A percentile compares a stretch with the other conserved stretches of the same genome.
Conservation (phyloP, 2,113 vertebrate species). For the Nesospiza acunhae region DNA sequence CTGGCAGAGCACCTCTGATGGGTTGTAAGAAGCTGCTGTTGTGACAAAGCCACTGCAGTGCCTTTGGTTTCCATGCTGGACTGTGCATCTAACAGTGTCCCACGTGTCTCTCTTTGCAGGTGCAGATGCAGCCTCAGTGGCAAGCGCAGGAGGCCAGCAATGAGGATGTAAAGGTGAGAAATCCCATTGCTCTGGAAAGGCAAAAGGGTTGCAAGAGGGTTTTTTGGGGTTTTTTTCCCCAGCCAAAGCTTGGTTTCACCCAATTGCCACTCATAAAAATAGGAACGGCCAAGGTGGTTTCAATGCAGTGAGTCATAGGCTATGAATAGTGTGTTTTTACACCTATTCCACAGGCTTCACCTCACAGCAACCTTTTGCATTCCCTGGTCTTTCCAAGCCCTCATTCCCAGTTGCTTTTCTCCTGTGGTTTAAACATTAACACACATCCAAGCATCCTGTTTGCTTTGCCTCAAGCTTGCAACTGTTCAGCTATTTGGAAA, state of each 20-base stretch:
- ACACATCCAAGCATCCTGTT: slow-evolving; percentile 17
- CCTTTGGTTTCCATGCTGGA: background rate
- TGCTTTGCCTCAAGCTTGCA: slow-evolving; percentile 33
- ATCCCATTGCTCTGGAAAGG: background rate
- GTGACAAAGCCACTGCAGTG: background rate
- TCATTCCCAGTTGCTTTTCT: slow-evolving; percentile 20
- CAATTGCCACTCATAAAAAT: background rate
- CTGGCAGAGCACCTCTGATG: background rate
- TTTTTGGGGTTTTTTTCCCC: background rate
- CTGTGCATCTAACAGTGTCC: background rate
- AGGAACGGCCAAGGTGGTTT: slow-evolving; percentile 19
- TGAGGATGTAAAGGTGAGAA: background rate
- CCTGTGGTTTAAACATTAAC: slow-evolving; percentile 40
- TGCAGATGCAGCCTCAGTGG: slow-evolving; percentile 41
- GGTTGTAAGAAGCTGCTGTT: background rate
- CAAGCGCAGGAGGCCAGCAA: background rate
- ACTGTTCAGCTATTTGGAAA: background rate
- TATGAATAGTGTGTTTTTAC: slow-evolving; percentile 20
- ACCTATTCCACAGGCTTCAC: slow-evolving; percentile 29
- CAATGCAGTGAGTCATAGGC: background rate
- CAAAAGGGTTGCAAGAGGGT: background rate
- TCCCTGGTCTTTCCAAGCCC: background rate
- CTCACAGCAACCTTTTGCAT: background rate
- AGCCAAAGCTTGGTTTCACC: background rate
- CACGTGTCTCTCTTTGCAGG: background rate